Evolutionary conservation across 2,888 invertebrate species (phyloP).

Genomic region (Drosophila algonquin): DNA sequence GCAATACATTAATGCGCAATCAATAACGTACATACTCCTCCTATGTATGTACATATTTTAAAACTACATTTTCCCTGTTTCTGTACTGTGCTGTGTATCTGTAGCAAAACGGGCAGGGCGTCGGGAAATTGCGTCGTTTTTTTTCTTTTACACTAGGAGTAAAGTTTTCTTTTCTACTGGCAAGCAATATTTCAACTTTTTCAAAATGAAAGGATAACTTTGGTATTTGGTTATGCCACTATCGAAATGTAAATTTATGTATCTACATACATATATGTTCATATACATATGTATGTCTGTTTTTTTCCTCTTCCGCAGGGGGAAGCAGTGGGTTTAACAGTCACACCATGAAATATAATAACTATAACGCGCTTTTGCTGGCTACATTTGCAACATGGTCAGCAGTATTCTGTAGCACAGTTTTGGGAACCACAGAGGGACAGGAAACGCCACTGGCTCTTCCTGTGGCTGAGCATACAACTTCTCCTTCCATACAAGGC

Average conservation of each 20-base stretch:
- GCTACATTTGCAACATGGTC: constrained; percentile 67
- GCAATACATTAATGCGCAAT: not conserved
- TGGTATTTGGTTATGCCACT: not conserved
- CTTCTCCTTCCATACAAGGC: constrained; percentile 84
- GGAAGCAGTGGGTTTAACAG: constrained; percentile 15
- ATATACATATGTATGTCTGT: constrained; percentile 1
- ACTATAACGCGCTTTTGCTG: constrained; percentile 64
- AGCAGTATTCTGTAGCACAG: constrained; percentile 77
- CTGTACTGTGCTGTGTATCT: constrained; percentile 10
- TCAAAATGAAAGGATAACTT: not conserved
- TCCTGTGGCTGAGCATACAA: constrained; percentile 83
- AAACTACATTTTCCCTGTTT: not conserved
- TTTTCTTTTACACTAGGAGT: not conserved
- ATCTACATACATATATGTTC: constrained; percentile 5
- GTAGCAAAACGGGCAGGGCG: constrained; percentile 13
- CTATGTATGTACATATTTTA: not conserved
- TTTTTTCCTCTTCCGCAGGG: constrained; percentile 5
- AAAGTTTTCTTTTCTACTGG: too few relatives aligned
- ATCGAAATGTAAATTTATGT: not conserved
- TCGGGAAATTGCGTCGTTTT: constrained; percentile 9
- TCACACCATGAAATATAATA: constrained; percentile 68
- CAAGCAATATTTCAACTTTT: too few relatives aligned
- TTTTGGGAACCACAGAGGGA: constrained; percentile 82
- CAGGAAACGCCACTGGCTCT: constrained; percentile 83
- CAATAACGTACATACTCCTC: not conserved